phyloP scores from a whole-genome alignment of 2,888 invertebrate species.

The Rotaria magnacalcarata region DNA sequence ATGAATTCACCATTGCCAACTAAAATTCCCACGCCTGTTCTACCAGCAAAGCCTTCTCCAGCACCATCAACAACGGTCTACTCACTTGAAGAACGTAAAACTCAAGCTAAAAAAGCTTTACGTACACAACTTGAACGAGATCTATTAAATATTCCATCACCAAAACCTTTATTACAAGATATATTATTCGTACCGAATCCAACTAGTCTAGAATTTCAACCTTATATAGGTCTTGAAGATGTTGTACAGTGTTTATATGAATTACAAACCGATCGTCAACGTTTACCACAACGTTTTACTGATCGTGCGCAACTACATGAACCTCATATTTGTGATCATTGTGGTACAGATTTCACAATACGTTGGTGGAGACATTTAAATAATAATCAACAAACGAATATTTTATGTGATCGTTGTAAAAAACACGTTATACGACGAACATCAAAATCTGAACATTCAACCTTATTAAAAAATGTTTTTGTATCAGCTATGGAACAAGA shows the following conservation, averaged over 20 bases:
- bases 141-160: conserved; percentile 77
- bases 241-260: conserved; percentile 74
- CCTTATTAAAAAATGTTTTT: conserved; percentile 92
- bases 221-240: conserved; percentile 88
- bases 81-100: conserved; percentile 94
- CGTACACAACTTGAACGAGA: conserved; percentile 78
- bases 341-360: conserved; percentile 94
- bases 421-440: conserved; percentile 95
- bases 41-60: too few species aligned
- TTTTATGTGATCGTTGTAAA: conserved; percentile 95
- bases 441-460: conserved; percentile 92
- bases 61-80: conserved; percentile 60
- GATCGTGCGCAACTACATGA: conserved; percentile 47
- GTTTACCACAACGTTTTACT: conserved; percentile 18
- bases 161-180: conserved; percentile 95
- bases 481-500: conserved; percentile 95
- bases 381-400: conserved; percentile 59
- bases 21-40: too few species aligned
- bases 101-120: conserved; percentile 89
- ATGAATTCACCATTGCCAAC: background rate
- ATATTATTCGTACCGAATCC: conserved; percentile 99
- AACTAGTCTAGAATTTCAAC: conserved; percentile 92
- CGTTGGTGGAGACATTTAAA: conserved; percentile 68
- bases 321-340: conserved; percentile 92
- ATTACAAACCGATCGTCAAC: conserved; percentile 48